A percentile compares a stretch with the other conserved stretches of the same genome.
Conservation (phyloP, 1,140 invertebrate genomes). For the Euwallacea fornicatus region DNA sequence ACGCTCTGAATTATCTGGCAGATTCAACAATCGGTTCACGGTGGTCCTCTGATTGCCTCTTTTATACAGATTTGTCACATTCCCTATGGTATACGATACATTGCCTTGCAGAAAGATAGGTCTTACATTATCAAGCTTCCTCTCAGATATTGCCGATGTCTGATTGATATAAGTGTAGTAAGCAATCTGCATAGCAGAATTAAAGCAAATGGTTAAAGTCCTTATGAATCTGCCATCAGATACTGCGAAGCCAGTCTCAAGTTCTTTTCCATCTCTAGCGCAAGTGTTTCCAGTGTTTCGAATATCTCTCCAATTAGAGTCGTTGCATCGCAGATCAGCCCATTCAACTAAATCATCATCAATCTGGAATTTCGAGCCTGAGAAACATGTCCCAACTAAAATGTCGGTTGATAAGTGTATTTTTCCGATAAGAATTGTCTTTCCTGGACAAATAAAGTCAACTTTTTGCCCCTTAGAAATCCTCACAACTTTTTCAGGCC, state of each 20-base stretch:
- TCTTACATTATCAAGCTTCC: constrained; percentile 46
- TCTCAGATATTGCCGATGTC: constrained; percentile 42
- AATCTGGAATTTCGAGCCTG: constrained; percentile 15
- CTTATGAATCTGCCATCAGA: constrained; percentile 40
- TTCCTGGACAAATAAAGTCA: constrained; percentile 39
- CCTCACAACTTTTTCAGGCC: constrained; percentile 19
- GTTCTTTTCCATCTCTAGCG: constrained; percentile 46
- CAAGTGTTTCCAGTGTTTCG: constrained; percentile 34
- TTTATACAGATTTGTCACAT: constrained; percentile 46
- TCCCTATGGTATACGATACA: constrained; percentile 44
- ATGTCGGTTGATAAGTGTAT: background rate
- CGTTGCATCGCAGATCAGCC: constrained; percentile 15
- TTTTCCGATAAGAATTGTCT: constrained; percentile 39
- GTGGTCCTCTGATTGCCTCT: constrained; percentile 43
- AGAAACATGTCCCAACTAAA: constrained; percentile 18
- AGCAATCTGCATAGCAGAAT: constrained; percentile 37
- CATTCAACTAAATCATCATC: constrained; percentile 4
- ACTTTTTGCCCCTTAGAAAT: constrained; percentile 21
- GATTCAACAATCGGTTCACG: constrained; percentile 47
- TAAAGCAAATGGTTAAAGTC: constrained; percentile 45
- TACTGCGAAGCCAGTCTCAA: constrained; percentile 49
- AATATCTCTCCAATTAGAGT: background rate
- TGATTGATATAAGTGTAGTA: constrained; percentile 45
- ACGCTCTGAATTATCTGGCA: constrained; percentile 40
- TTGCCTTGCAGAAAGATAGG: constrained; percentile 40